Base-by-base conservation (phyloP, 2,113 vertebrate species). In the Martes martes region DNA sequence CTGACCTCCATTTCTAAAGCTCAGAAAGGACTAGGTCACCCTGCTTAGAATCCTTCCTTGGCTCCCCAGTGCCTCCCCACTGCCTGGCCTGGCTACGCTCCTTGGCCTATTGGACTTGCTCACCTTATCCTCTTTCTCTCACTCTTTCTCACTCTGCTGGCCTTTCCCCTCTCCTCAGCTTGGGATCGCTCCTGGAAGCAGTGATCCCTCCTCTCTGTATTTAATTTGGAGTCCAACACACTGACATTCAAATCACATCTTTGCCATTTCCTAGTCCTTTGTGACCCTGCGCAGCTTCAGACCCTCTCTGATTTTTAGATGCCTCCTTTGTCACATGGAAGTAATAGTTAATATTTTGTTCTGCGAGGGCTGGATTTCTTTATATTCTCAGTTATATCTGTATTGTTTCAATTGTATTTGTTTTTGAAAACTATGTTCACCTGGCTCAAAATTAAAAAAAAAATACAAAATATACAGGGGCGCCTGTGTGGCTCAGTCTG, bases 401-500 rank as follows among this genome's bases (percentile, higher is more conserved):
- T 45, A 76, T 76, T 28, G 24, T 76, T 79, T 79, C 15, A 23
- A 8, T n/a, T 79, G 69, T 55, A 45, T 91, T 83, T 61, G 23
- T 61, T 92, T 91, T 94, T 73, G 39, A 85, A 78, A 94, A 86
- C 33, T 52, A 92, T 28, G 55, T 78, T 82, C 76, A 87, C 33
- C 24, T 89, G 65, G 57, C 63, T 91, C 74, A 93, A 81, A 57
- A 47, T 31, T 42, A 39, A 57, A 39, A 57, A 57, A 79, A 81
- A 80, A 52, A 52, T 52, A 59, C 31, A 69, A 95, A 95, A 52
- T 52, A 52, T 16, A 52, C 50, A 52, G 50, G 50, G 50, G 14
- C 50, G 50, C 50, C 50, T 52, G 15, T 52, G 50, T 52, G 50
- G 15, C 50, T 52, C 15, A 52, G 55, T 55, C 55, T 18, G 18